Evolutionary conservation across 1,140 invertebrate genomes (phyloP).

Genomic region (Lucilia cuprina): DNA sequence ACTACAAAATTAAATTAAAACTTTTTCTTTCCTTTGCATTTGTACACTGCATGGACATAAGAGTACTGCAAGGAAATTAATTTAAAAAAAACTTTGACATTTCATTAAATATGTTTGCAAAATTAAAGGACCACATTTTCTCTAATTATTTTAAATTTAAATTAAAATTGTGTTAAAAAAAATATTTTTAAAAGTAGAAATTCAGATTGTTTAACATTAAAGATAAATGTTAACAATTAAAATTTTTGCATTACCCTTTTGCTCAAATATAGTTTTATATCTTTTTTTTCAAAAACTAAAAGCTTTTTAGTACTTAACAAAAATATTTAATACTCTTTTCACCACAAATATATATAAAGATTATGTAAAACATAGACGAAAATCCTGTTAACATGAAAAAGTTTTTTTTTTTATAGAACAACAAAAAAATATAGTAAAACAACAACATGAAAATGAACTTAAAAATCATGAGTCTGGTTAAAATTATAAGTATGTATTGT

Average conservation of each 20-base stretch:
- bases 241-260: too few species aligned
- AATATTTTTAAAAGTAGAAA: too few species aligned
- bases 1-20: background rate
- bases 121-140: too few species aligned
- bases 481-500: background rate
- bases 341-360: background rate
- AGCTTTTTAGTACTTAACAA: background rate
- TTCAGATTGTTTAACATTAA: too few species aligned
- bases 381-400: background rate
- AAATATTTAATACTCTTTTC: background rate
- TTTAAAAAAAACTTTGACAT: too few species aligned
- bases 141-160: too few species aligned
- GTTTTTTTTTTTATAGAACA: background rate
- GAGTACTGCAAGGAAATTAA: too few species aligned
- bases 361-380: conserved; percentile 11
- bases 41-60: too few species aligned
- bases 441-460: conserved; percentile 11
- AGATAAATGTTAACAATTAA: too few species aligned
- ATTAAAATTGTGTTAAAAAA: too few species aligned
- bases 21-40: background rate
- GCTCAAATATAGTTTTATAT: too few species aligned
- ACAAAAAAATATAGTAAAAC: background rate
- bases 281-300: background rate
- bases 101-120: too few species aligned
- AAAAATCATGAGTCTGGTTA: background rate